phyloP scores from a whole-genome alignment of 2,113 vertebrate species.

The Panthera uncia region DNA sequence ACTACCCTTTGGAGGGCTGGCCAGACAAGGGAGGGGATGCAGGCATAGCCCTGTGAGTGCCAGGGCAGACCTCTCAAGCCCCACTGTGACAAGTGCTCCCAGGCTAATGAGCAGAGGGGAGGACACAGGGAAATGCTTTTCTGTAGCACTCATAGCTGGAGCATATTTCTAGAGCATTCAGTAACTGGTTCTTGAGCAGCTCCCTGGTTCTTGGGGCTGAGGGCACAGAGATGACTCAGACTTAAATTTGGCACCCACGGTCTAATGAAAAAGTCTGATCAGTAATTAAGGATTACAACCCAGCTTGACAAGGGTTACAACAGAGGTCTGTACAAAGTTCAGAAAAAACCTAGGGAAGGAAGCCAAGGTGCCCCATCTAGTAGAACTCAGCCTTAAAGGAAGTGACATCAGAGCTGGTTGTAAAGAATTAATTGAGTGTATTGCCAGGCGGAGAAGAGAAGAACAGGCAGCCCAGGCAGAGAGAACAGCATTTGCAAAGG shows the following conservation, averaged over 20 bases:
- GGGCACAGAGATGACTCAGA: slow-evolving; percentile 53
- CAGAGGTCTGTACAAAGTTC: background rate
- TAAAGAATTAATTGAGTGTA: background rate
- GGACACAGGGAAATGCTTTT: background rate
- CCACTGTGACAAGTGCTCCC: background rate
- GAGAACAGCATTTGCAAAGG: background rate
- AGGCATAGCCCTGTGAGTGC: background rate
- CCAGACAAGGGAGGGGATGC: background rate
- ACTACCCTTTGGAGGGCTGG: background rate
- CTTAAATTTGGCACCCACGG: background rate
- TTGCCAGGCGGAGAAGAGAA: background rate
- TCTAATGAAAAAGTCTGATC: background rate
- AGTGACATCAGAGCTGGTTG: background rate
- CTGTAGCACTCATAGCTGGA: background rate
- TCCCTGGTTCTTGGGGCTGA: background rate
- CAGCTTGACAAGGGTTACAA: background rate
- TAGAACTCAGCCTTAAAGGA: background rate
- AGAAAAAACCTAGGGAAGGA: slow-evolving; percentile 15
- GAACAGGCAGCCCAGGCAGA: background rate
- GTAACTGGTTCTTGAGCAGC: background rate
- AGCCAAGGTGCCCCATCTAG: background rate
- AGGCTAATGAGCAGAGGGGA: background rate
- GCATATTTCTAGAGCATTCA: background rate
- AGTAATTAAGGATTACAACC: slow-evolving; percentile 52
- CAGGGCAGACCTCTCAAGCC: background rate